phyloP scores from a whole-genome alignment of 2,888 invertebrate genomes.

The Odontocerum albicorne region DNA sequence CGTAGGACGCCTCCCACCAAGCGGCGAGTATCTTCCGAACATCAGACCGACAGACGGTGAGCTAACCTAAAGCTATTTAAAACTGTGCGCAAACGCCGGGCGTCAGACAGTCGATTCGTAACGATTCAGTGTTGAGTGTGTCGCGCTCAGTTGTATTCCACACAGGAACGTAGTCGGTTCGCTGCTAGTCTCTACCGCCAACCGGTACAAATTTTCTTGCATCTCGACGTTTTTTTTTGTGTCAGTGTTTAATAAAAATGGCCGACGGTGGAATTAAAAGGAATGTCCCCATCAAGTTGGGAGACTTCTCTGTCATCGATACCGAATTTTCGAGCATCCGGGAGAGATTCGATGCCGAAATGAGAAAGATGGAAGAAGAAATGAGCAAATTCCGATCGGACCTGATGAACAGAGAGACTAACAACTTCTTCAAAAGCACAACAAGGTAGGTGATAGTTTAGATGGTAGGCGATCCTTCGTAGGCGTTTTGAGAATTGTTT shows the following conservation, averaged over 20 bases:
- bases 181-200: conserved; percentile 3
- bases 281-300: conserved; percentile 91
- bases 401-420: conserved; percentile 89
- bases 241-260: conserved; percentile 55
- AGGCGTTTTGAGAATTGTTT: conserved; percentile 22
- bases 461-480: conserved; percentile 16
- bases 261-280: conserved; percentile 82
- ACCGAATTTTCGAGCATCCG: conserved; percentile 95
- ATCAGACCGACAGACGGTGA: neutral
- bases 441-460: conserved; percentile 68
- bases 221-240: conserved; percentile 18
- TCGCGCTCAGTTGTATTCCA: neutral
- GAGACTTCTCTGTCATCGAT: conserved; percentile 94
- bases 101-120: conserved; percentile 51
- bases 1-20: conserved; percentile 21
- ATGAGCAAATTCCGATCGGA: conserved; percentile 94
- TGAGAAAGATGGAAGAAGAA: conserved; percentile 98
- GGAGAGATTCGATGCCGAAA: conserved; percentile 94
- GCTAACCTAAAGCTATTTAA: conserved; percentile 53
- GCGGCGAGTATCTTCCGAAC: neutral
- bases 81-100: conserved; percentile 60
- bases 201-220: conserved; percentile 7
- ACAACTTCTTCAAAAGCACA: conserved; percentile 88
- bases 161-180: conserved; percentile 47
- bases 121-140: conserved; percentile 50